Base-by-base conservation (phyloP, 2,888 invertebrate genomes). In the Mythimna ferrago region DNA sequence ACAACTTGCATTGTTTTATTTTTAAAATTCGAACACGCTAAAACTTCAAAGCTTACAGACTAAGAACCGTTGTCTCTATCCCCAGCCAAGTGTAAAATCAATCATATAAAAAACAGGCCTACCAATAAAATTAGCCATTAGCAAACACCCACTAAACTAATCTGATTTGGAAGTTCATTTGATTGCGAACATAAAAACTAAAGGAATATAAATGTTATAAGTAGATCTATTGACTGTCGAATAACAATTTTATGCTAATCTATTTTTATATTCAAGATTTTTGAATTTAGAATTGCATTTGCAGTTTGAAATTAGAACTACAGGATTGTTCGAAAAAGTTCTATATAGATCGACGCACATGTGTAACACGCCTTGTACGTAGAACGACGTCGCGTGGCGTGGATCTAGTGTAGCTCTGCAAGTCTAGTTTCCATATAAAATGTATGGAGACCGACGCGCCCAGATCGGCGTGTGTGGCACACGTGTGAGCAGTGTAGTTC, bases 181-280 rank as follows among this genome's bases (percentile, higher is more conserved):
- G 35, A 82, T 80, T 80, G 78, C 65, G n/a, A 71, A 66, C 76
- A 78, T 85, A 78, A 83, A 78, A 64, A 71, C 41, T 60, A n/a
- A n/a, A 35, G 44, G 48, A 66, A 54, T 73, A 72, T 75, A 61
- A 77, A 78, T 78, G 51, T 73, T 53, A 53, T 54, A 72, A 60
- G 71, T 65, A 26, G 21, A 63, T 61, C 68, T 67, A 56, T 70
- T 62, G 67, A 63, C 62, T 7, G 32, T 35, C 26, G 63, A 48
- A 62, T 66, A 56, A 63, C 66, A 32, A 58, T 65, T 64, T 32
- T 19, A 32, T 38, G 79, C 70, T 61, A 60, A 78, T 78, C 78
- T 68, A 73, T 69, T 66, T 73, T 66, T 57, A 60, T 56, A 35
- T 32, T 7, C 3, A 3, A 61, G 9, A 72, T 32, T 73, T 63